Base-by-base conservation (phyloP, 2,113 vertebrate species). In the Hippocampus abdominalis region DNA sequence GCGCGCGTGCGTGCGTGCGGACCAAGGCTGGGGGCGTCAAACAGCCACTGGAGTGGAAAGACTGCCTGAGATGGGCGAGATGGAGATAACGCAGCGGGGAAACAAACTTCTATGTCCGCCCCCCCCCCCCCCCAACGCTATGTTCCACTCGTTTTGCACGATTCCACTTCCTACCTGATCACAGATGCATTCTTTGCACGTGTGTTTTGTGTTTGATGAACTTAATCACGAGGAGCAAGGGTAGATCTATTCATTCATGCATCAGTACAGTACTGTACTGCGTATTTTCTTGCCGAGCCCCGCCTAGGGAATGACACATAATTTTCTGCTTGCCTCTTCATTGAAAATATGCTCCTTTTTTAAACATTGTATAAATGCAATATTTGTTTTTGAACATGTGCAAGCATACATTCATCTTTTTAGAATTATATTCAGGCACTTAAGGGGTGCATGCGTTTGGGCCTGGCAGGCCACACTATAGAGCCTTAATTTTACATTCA, bases 41-140 rank as follows among this genome's bases (percentile, higher is more conserved):
- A 76, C 81, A 82, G 79, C 83, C 88, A 90, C 74, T 89, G 86
- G 86, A 90, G 88, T 89, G 91, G 85, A 90, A 91, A 93, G 87
- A 89, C 87, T 86, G 85, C 84, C 86, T 85, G 82, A 92, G 88
- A 89, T 86, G 84, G 82, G 84, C 84, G 77, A 87, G 82, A 87
- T 89, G 84, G 80, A 90, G 89, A 89, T 89, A 83, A 88, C 84
- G 82, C 88, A 84, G 82, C 82, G 82, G 4, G 84, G 85, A 88
- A 91, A 88, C 84, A 91, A 89, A 90, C 89, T 90, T 89, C 69
- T 69, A 78, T 87, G 88, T 89, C n/a, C n/a, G n/a, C n/a, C n/a
- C n/a, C n/a, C n/a, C n/a, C n/a, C n/a, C n/a, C n/a, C n/a, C n/a
- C n/a, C 68, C 70, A 79, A 40, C 56, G 69, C 46, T 51, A 56